These are phyloP conservation scores for Aphelenchoides besseyi DNA, from an alignment of 1,140 invertebrate genomes.

Conservation along the genomic window DNA sequence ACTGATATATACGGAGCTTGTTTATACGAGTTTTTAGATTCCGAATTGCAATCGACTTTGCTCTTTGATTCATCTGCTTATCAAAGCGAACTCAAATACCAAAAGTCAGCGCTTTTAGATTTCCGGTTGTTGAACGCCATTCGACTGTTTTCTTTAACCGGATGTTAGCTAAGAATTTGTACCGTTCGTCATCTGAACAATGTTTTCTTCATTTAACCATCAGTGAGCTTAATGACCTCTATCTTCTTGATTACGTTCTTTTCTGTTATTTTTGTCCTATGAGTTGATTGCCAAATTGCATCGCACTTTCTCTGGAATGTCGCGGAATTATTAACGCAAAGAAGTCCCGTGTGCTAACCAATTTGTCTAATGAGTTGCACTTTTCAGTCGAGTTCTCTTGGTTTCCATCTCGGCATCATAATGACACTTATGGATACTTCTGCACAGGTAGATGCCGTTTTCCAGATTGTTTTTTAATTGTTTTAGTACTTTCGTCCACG, in stretches of 20 bases:
- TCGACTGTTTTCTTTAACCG: not conserved
- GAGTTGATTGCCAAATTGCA: not conserved
- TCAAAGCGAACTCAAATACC: not conserved
- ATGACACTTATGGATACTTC: not conserved
- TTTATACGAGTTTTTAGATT: no score
- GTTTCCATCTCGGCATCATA: not conserved
- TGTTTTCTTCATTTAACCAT: not conserved
- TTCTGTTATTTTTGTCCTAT: not conserved
- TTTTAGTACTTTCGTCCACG: conserved; percentile 17
- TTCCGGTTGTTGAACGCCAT: not conserved
- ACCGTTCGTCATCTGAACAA: not conserved
- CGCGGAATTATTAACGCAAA: no score
- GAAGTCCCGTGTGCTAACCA: not conserved
- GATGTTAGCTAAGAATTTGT: not conserved
- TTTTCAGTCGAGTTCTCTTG: not conserved
- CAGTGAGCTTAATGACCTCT: not conserved
- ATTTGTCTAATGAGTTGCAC: conserved; percentile 6
- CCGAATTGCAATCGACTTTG: no score
- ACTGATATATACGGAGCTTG: no score
- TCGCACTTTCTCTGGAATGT: not conserved
- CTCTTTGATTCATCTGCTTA: not conserved
- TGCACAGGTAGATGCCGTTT: not conserved
- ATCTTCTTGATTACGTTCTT: not conserved
- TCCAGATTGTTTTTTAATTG: not conserved
- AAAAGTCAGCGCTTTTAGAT: not conserved